Percentiles rank a stretch among this genome's conserved stretches.
Evolutionary conservation across 2,888 invertebrate species (phyloP).

Genomic region (Limulus polyphemus): DNA sequence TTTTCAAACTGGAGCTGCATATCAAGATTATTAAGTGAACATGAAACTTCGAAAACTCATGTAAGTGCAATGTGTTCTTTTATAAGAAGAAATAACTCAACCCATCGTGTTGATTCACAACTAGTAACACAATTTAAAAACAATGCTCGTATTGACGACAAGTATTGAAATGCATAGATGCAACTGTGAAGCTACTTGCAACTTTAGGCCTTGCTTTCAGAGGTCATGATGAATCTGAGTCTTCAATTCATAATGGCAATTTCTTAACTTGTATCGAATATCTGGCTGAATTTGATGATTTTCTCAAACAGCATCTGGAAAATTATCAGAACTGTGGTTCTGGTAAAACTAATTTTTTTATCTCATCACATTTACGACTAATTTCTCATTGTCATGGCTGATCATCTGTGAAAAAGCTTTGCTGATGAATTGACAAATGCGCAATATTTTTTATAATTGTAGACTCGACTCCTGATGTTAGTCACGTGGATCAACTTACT

Average conservation of each 20-base stretch:
- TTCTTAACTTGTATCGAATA: conserved; percentile 29
- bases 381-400: conserved; percentile 31
- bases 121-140: conserved; percentile 2
- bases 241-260: conserved; percentile 29
- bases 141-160: conserved; percentile 28
- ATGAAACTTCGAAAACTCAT: conserved; percentile 6
- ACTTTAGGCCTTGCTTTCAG: no score
- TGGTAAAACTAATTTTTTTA: conserved; percentile 29
- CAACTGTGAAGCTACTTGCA: no score
- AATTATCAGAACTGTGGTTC: conserved; percentile 29
- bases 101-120: neutral
- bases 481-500: conserved; percentile 32
- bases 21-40: conserved; percentile 1
- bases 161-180: conserved; percentile 28
- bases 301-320: conserved; percentile 29
- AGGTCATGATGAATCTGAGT: conserved; percentile 28
- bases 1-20: conserved; percentile 8
- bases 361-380: conserved; percentile 31
- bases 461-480: no score
- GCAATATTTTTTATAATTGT: conserved; percentile 25
- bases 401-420: conserved; percentile 27
- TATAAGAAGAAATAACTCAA: neutral
- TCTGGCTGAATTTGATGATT: conserved; percentile 31
- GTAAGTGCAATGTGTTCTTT: conserved; percentile 4
- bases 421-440: conserved; percentile 29